phyloP scores from a whole-genome alignment of 2,888 invertebrate genomes.

The Bugula neritina region DNA sequence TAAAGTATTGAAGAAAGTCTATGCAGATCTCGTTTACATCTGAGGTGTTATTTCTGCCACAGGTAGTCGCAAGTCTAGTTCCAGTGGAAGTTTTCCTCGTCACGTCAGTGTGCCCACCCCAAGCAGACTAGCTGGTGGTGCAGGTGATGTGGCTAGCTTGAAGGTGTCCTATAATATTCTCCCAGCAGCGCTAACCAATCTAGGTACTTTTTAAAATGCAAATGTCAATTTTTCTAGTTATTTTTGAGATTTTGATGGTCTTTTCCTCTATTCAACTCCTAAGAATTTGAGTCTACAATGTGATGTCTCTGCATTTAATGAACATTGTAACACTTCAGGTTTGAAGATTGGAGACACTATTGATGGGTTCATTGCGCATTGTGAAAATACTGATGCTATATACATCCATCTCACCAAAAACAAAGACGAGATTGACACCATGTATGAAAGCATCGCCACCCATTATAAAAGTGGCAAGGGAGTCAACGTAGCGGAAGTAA shows the following conservation, averaged over 20 bases:
- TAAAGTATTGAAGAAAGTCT: too few relatives aligned
- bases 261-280: too few relatives aligned
- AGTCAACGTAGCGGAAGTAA: slow-evolving; percentile 24
- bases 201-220: not conserved
- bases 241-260: not conserved
- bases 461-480: slow-evolving; percentile 40
- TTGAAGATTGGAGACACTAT: not conserved
- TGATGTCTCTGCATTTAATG: too few relatives aligned
- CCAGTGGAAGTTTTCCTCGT: not conserved
- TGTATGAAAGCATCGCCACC: slow-evolving; percentile 54
- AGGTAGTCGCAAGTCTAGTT: not conserved
- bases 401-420: slow-evolving; percentile 61
- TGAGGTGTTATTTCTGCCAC: too few relatives aligned
- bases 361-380: slow-evolving; percentile 54
- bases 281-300: too few relatives aligned
- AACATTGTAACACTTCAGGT: too few relatives aligned
- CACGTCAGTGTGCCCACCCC: not conserved
- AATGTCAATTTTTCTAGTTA: not conserved
- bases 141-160: not conserved
- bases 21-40: too few relatives aligned
- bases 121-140: not conserved
- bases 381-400: slow-evolving; percentile 63
- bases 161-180: not conserved
- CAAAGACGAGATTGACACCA: slow-evolving; percentile 48
- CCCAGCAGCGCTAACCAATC: not conserved